Base-by-base conservation (phyloP, 2,113 vertebrate genomes). In the Perca schrenkii region DNA sequence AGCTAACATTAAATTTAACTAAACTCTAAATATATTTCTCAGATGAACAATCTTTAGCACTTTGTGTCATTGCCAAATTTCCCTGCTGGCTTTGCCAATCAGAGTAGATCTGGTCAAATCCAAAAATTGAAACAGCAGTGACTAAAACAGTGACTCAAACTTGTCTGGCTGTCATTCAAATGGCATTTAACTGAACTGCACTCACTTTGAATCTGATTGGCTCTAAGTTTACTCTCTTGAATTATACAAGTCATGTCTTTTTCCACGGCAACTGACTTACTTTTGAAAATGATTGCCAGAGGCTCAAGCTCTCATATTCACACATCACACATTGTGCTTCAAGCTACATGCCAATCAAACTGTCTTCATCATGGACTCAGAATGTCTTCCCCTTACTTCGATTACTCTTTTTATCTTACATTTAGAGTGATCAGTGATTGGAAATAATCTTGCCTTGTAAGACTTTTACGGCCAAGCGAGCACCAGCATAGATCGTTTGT, bases 181-280 rank as follows among this genome's bases (percentile, higher is more conserved):
- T 69, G 81, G 25, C 73, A 86, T 88, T 86, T 84, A 66, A 85
- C 60, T 67, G 63, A 79, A 62, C 34, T 65, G 77, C 81, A 81
- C 71, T 74, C 47, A 21, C 49, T 43, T 43, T 13, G 21, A 79
- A 77, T 65, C 40, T 84, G 78, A 86, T 84, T 89, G 83, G 75
- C 75, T 78, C 49, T 3, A 66, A 82, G 77, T 85, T 88, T 67
- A 66, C n/a, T 77, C 17, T 73, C 47, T 58, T 52, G 64, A 65
- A 72, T 79, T 75, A 75, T 14, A 66, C 64, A 58, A 54, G 19
- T 56, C 16, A 50, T 43, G 36, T 79, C 68, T 43, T 74, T 66
- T n/a, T 83, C 36, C 61, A 63, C 36, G 15, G 43, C 22, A 25
- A 28, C 64, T 17, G 43, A 49, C 28, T 19, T 8, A 22, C 21